These are phyloP conservation scores for Nibea albiflora DNA, from an alignment of 2,113 vertebrate species.

Conservation along the genomic window DNA sequence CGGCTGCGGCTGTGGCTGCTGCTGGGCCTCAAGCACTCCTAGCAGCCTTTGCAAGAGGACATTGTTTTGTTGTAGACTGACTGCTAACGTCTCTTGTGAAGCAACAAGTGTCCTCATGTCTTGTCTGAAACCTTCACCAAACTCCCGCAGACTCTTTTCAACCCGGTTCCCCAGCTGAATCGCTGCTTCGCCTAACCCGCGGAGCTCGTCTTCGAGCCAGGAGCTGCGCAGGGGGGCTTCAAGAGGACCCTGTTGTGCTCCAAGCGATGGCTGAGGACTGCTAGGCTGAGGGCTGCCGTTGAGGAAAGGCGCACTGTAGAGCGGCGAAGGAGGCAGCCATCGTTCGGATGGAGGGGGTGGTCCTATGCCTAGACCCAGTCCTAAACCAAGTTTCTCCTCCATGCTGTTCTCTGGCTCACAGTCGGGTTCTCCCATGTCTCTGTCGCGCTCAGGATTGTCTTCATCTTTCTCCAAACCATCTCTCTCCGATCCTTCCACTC, in stretches of 20 bases:
- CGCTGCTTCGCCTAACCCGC: slow-evolving; percentile 84
- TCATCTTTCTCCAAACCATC: slow-evolving; percentile 85
- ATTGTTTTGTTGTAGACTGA: slow-evolving; percentile 87
- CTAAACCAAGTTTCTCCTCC: slow-evolving; percentile 85
- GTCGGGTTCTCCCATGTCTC: slow-evolving; percentile 80
- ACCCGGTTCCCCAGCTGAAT: slow-evolving; percentile 84
- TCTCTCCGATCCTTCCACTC: slow-evolving; percentile 81
- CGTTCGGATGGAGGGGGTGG: slow-evolving; percentile 85
- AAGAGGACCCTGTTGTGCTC: slow-evolving; percentile 81
- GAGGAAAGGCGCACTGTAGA: slow-evolving; percentile 87
- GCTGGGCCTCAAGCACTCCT: slow-evolving; percentile 84
- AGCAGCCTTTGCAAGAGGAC: slow-evolving; percentile 85
- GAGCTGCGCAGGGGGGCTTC: slow-evolving; percentile 81
- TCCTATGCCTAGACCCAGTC: slow-evolving; percentile 84
- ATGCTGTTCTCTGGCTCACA: slow-evolving; percentile 84
- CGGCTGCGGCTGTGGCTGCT: slow-evolving; percentile 71
- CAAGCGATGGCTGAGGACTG: slow-evolving; percentile 85
- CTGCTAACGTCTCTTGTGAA: slow-evolving; percentile 83
- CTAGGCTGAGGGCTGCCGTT: slow-evolving; percentile 86
- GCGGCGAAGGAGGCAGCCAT: slow-evolving; percentile 86
- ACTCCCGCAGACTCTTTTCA: slow-evolving; percentile 83
- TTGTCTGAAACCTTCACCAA: slow-evolving; percentile 82
- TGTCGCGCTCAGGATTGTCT: slow-evolving; percentile 81
- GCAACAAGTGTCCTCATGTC: slow-evolving; percentile 85
- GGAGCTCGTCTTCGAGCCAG: slow-evolving; percentile 86